Base-by-base conservation (phyloP, 2,888 invertebrate genomes). In the Myathropa florea region DNA sequence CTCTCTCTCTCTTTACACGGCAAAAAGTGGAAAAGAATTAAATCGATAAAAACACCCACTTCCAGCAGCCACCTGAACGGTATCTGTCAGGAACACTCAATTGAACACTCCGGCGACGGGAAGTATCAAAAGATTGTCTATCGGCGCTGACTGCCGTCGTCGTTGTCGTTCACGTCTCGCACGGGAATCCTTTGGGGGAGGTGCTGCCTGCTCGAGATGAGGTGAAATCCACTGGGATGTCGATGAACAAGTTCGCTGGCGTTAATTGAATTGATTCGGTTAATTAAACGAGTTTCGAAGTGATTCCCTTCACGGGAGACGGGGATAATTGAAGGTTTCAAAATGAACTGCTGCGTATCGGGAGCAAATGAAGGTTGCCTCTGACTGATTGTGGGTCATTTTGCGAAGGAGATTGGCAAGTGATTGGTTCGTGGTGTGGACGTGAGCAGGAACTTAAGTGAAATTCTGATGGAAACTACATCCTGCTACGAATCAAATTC, bases 221-320 rank as follows among this genome's bases (percentile, higher is more conserved):
- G 18, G 46, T 46, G 46, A 46, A 46, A 53, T 46, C 61, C 30
- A 26, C 6, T 67, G 53, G 64, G 39, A 21, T 3, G 33, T 24
- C 33, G 55, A 36, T 33, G 33, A 55, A 53, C 63, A 73, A 63
- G 23, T 55, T 63, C 63, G 63, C 33, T 21, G 21, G 4, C 30
- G 60, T 30, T 72, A 72, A 72, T 72, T 63, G 30, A 63, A 53
- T 63, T 72, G 72, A 63, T 72, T 73, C 24, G 61, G 63, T 63
- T 73, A 63, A 73, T 63, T 73, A 18, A 64, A 63, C 33, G 63
- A 73, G 63, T 63, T 63, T 18, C 30, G 23, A 55, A 23, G 55
- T 28, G 14, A 57, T 24, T 57, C 23, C 3, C 33, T 33, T 33
- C 33, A 12, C 33, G 33, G 33, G 12, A 33, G 33, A 10, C 33